A percentile compares a stretch with the other conserved stretches of the same genome.
phyloP scores from a whole-genome alignment of 2,888 invertebrate genomes.

The Drosophila paramelanica region DNA sequence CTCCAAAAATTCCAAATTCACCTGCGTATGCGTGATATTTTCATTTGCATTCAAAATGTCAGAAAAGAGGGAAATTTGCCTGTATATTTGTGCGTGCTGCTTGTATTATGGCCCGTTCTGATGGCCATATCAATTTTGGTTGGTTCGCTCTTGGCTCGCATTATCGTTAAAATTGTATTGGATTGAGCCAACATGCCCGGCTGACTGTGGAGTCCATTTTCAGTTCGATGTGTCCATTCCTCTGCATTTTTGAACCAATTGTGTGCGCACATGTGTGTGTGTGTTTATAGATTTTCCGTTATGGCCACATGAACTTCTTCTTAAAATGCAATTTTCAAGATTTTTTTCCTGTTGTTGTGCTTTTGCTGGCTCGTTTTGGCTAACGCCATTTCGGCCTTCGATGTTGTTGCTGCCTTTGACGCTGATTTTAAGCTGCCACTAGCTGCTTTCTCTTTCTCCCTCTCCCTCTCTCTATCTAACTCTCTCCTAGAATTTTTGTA shows the following conservation, averaged over 20 bases:
- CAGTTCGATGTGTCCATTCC: conserved; percentile 46
- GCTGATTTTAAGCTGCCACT: conserved; percentile 71
- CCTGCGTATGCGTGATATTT: conserved; percentile 37
- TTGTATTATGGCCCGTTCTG: conserved; percentile 44
- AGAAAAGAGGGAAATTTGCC: conserved; percentile 30
- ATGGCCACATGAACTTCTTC: conserved; percentile 79
- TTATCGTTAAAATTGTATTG: conserved; percentile 81
- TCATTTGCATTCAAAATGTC: conserved; percentile 22
- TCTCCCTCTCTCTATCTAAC: neutral
- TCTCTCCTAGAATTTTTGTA: neutral
- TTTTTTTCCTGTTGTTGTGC: conserved; percentile 46
- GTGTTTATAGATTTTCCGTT: conserved; percentile 76
- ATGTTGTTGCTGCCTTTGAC: conserved; percentile 49
- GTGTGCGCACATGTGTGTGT: conserved; percentile 13
- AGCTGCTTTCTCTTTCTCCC: neutral
- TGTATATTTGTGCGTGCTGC: neutral
- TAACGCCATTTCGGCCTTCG: conserved; percentile 56
- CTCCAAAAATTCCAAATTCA: conserved; percentile 1
- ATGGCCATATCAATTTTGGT: conserved; percentile 75
- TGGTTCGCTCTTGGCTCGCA: conserved; percentile 59
- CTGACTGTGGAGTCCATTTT: conserved; percentile 45
- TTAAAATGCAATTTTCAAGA: conserved; percentile 82
- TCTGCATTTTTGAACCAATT: conserved; percentile 41
- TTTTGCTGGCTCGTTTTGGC: conserved; percentile 46
- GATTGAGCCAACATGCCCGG: conserved; percentile 64